Base-by-base conservation (phyloP, 2,797 vertebrate genomes). In the Hozukius guyotensis region DNA sequence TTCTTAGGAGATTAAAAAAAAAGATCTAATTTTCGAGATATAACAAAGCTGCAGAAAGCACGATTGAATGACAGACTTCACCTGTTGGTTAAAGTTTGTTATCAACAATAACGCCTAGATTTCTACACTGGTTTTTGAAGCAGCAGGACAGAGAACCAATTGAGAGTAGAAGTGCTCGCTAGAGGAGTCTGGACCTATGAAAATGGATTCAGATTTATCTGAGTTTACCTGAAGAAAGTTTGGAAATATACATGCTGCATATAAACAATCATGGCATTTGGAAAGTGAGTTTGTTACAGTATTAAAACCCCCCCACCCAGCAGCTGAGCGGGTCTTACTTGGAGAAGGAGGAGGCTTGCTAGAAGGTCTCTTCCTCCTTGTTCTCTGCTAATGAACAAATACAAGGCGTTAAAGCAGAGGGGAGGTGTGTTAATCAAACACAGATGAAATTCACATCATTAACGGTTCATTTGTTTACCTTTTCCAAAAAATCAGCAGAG, bases 271-370 rank as follows among this genome's bases (percentile, higher is more conserved):
- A 31, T 0, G 3, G 2, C 11, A 32, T 55, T 27, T 60, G 27
- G 10, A 55, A 36, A 29, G 11, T 4, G 3, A 12, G 6, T 38
- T 65, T 53, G 8, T 78, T 6, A 31, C 6, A 52, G 1, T 2
- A 8, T 72, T 20, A 56, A 73, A 72, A 4, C 36, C 22, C 3
- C 9, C 38, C 36, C 36, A 32, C 22, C 56, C 53, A 75, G 71
- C 61, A 62, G 59, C 27, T 20, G 4, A 83, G 42, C 8, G 5
- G n/a, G 34, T 69, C 97, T 97, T 94, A 99, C 97, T 97, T 68
- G 96, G 97, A 75, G 97, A 97, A 31, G 90, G 91, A 10, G 94
- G 95, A 78, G 96, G 96, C 76, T 96, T 98, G 72, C 86, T 78
- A 53, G 88, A 88, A n/a, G 92, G 87, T 87, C 94, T 96, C 89